Percentiles rank a stretch among this genome's conserved stretches.
These are phyloP conservation scores for Actias luna DNA, from an alignment of 2,888 invertebrate species.

Conservation along the genomic window DNA sequence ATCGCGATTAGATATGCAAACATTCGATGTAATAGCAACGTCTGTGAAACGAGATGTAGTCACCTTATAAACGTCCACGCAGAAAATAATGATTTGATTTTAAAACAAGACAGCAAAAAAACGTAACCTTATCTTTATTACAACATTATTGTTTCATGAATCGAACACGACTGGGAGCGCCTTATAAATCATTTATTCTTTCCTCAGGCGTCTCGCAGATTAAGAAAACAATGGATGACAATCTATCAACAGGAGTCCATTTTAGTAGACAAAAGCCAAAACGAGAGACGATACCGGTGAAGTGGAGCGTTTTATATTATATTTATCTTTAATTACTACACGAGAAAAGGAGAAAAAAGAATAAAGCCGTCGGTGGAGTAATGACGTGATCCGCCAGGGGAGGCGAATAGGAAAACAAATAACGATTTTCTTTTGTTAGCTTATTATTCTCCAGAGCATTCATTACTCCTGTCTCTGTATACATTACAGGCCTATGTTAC, in stretches of 20 bases:
- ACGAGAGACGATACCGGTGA: constrained; percentile 55
- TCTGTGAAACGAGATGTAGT: background rate
- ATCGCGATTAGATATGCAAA: background rate
- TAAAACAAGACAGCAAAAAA: constrained; percentile 1
- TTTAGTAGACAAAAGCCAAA: constrained; percentile 69
- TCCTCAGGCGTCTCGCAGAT: constrained; percentile 60
- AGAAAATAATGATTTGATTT: background rate
- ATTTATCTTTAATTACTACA: constrained; percentile 81
- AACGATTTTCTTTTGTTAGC: constrained; percentile 79
- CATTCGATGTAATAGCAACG: background rate
- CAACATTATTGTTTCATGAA: constrained; percentile 25
- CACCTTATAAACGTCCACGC: background rate
- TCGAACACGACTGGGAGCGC: constrained; percentile 35
- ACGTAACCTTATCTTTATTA: constrained; percentile 23
- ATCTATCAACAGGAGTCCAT: constrained; percentile 72
- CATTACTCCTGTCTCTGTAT: constrained; percentile 66
- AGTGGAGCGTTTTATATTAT: constrained; percentile 77
- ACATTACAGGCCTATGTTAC: constrained; percentile 24
- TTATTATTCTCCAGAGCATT: constrained; percentile 76
- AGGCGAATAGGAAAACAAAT: constrained; percentile 72
- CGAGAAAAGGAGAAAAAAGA: constrained; percentile 50
- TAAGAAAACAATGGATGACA: constrained; percentile 76
- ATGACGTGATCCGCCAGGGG: constrained; percentile 70
- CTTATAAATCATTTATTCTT: constrained; percentile 76
- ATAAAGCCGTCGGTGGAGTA: constrained; percentile 59